Conservation (phyloP, 2,797 vertebrate species). For the Botia almorhae region DNA sequence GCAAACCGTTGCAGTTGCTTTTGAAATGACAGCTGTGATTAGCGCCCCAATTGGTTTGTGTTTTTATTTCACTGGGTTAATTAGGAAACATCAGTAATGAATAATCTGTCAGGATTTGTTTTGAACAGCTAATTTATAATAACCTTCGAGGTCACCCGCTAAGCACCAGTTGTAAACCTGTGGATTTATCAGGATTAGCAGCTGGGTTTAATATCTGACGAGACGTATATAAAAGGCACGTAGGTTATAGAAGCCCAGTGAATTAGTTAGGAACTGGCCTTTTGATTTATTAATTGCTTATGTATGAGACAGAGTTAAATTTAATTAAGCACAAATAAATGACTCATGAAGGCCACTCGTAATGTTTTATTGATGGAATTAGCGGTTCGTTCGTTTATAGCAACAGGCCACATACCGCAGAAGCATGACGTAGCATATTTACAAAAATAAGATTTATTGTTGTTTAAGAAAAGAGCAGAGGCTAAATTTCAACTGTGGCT, state of each 20-base stretch:
- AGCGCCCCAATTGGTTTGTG: conserved; percentile 10
- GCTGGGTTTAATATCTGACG: conserved; percentile 45
- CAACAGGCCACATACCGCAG: neutral
- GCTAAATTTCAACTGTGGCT: conserved; percentile 1
- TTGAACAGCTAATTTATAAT: conserved; percentile 52
- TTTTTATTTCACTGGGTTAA: conserved; percentile 50
- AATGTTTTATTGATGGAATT: conserved; percentile 40
- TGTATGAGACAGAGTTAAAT: conserved; percentile 48
- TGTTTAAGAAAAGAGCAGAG: neutral
- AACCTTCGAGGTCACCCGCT: conserved; percentile 55
- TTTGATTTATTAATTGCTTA: conserved; percentile 55
- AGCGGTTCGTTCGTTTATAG: neutral
- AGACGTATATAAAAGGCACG: conserved; percentile 37
- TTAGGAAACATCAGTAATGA: conserved; percentile 47
- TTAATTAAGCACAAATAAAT: conserved; percentile 51
- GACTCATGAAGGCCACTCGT: conserved; percentile 42
- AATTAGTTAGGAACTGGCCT: conserved; percentile 46
- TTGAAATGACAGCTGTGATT: conserved; percentile 20
- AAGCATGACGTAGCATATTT: neutral
- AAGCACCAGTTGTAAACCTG: conserved; percentile 51
- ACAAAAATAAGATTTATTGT: neutral
- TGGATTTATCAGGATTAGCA: conserved; percentile 54
- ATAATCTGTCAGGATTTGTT: conserved; percentile 55
- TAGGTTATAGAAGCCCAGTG: conserved; percentile 44
- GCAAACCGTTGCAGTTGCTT: conserved; percentile 26